phyloP scores from a whole-genome alignment of 2,113 vertebrate species.

The Nansenia antarctica region DNA sequence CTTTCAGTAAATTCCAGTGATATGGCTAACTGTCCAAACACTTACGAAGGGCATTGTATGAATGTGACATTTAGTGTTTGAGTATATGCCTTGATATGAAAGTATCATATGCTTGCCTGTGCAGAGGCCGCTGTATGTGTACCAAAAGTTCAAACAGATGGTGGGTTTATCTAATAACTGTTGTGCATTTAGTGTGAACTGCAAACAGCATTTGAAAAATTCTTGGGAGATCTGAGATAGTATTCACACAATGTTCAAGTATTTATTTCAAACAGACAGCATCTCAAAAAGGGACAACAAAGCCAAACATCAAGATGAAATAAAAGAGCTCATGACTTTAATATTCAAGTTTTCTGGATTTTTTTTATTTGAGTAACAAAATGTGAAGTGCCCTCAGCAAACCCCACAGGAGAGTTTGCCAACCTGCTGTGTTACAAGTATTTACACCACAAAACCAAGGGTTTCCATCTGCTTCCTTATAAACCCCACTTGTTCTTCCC shows the following conservation, averaged over 20 bases:
- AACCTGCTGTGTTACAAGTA: slow-evolving; percentile 74
- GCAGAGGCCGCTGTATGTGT: too few relatives aligned
- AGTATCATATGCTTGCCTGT: too few relatives aligned
- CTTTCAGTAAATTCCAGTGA: too few relatives aligned
- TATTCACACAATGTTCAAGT: slow-evolving; percentile 8
- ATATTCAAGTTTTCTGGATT: slow-evolving; percentile 66
- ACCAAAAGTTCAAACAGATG: too few relatives aligned
- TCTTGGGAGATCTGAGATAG: not conserved
- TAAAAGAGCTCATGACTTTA: slow-evolving; percentile 34
- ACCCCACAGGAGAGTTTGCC: slow-evolving; percentile 66
- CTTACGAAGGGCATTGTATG: too few relatives aligned
- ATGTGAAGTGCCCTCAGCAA: slow-evolving; percentile 78
- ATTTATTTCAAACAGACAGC: slow-evolving; percentile 35
- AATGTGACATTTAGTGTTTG: too few relatives aligned
- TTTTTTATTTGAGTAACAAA: slow-evolving; percentile 81
- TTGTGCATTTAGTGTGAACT: too few relatives aligned
- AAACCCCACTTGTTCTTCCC: slow-evolving; percentile 21
- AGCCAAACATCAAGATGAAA: slow-evolving; percentile 12
- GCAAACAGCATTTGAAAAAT: not conserved
- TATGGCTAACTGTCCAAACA: too few relatives aligned
- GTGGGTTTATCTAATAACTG: too few relatives aligned
- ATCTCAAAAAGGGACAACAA: slow-evolving; percentile 6
- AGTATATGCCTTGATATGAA: too few relatives aligned
- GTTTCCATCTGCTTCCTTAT: slow-evolving; percentile 48
- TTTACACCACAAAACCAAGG: slow-evolving; percentile 74